Evolutionary conservation across 2,797 vertebrate species (phyloP).

Genomic region (Lutra lutra): DNA sequence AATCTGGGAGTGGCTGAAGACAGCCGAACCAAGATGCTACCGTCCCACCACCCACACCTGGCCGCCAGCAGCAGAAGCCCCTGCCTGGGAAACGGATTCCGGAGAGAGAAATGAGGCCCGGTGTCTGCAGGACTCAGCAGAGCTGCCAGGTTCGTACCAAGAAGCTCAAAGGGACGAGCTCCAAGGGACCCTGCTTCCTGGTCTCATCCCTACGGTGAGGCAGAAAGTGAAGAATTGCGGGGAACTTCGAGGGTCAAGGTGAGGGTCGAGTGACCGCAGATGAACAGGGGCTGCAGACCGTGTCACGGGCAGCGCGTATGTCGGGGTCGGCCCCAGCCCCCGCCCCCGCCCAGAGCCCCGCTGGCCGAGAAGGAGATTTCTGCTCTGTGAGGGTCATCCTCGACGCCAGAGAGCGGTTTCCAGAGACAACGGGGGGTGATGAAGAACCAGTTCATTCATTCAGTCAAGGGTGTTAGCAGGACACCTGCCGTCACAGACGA

Average conservation of each 20-base stretch:
- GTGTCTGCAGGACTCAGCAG: rapidly evolving
- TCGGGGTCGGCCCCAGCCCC: rapidly evolving
- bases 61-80: background rate
- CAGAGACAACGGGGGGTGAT: background rate
- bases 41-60: rapidly evolving
- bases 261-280: rapidly evolving
- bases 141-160: background rate
- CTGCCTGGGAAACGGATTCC: background rate
- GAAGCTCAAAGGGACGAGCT: background rate
- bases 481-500: rapidly evolving
- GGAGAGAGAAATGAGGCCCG: background rate
- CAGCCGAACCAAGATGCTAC: rapidly evolving
- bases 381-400: background rate
- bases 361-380: background rate
- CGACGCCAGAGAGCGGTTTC: background rate
- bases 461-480: background rate
- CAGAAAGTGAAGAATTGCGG: background rate
- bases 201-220: rapidly evolving
- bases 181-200: no score
- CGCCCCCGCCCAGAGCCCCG: background rate
- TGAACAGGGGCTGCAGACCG: rapidly evolving
- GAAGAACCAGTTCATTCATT: no score
- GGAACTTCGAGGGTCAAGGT: background rate
- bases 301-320: rapidly evolving
- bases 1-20: no score